A percentile compares a stretch with the other conserved stretches of the same genome.
Evolutionary conservation across 2,888 invertebrate species (phyloP).

Genomic region (Brachylomia viminalis): DNA sequence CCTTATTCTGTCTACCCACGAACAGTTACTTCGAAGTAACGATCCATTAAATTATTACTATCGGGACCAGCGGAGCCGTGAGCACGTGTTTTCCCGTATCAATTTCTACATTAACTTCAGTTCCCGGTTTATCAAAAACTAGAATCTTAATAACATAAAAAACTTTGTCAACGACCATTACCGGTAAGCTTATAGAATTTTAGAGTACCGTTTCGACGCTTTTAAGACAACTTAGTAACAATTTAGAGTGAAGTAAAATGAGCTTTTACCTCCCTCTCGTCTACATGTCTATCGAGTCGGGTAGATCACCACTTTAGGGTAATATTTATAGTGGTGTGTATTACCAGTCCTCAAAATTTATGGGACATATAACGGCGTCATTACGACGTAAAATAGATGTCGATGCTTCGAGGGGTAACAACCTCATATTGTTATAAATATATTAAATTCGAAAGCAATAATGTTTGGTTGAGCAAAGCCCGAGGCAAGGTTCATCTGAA

Average conservation of each 20-base stretch:
- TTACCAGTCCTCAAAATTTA: slow-evolving; percentile 81
- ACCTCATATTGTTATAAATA: slow-evolving; percentile 46
- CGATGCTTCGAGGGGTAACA: slow-evolving; percentile 36
- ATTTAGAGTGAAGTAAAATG: slow-evolving; percentile 73
- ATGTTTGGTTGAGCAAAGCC: slow-evolving; percentile 27
- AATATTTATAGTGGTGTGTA: slow-evolving; percentile 80
- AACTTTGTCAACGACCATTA: slow-evolving; percentile 77
- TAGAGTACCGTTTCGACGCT: slow-evolving; percentile 73
- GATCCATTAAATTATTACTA: slow-evolving; percentile 65
- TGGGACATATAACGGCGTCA: slow-evolving; percentile 74
- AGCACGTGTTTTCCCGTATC: slow-evolving; percentile 67
- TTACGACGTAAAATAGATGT: slow-evolving; percentile 72
- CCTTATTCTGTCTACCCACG: slow-evolving; percentile 55
- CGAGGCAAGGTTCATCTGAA: slow-evolving; percentile 38
- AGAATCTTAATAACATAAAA: slow-evolving; percentile 75
- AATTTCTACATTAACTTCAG: slow-evolving; percentile 63
- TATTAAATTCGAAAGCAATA: slow-evolving; percentile 49
- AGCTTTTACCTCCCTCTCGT: slow-evolving; percentile 74
- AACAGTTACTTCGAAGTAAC: slow-evolving; percentile 50
- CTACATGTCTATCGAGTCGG: slow-evolving; percentile 59
- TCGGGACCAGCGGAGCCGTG: slow-evolving; percentile 45
- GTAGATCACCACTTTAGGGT: slow-evolving; percentile 82
- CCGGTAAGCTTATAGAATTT: slow-evolving; percentile 58
- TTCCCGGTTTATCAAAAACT: slow-evolving; percentile 64
- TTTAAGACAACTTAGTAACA: slow-evolving; percentile 76